These are phyloP conservation scores for Oscheius sp. DNA, from an alignment of 2,888 invertebrate species.

Conservation along the genomic window DNA sequence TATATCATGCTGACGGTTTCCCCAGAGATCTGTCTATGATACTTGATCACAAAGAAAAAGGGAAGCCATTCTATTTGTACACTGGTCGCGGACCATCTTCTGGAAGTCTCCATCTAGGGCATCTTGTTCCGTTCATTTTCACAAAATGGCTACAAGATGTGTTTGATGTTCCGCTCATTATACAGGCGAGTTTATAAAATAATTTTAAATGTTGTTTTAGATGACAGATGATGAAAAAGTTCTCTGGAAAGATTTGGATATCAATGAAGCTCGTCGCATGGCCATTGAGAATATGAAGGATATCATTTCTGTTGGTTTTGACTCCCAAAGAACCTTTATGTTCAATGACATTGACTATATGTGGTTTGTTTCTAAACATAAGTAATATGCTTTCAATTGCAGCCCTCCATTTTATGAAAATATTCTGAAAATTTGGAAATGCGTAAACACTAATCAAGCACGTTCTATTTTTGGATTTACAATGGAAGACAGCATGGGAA, in stretches of 20 bases:
- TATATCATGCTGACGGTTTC: neutral
- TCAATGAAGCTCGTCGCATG: conserved; percentile 84
- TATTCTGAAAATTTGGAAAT: conserved; percentile 89
- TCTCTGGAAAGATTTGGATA: conserved; percentile 91
- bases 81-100: conserved; percentile 89
- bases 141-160: conserved; percentile 89
- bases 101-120: conserved; percentile 86
- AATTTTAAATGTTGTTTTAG: conserved; percentile 74
- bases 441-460: conserved; percentile 96
- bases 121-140: conserved; percentile 95
- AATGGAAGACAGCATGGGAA: conserved; percentile 94
- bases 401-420: conserved; percentile 93
- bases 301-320: conserved; percentile 96
- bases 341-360: conserved; percentile 94
- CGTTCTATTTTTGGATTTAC: conserved; percentile 98
- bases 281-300: conserved; percentile 93
- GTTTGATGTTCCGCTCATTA: conserved; percentile 92
- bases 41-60: conserved; percentile 85
- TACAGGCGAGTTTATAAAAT: conserved; percentile 78
- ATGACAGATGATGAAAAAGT: conserved; percentile 98
- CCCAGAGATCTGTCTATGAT: conserved; percentile 85
- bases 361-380: conserved; percentile 80
- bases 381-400: conserved; percentile 60
- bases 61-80: conserved; percentile 94
- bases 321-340: conserved; percentile 92